Conservation (phyloP, 2,797 vertebrate species). For the Antennarius maculatus region DNA sequence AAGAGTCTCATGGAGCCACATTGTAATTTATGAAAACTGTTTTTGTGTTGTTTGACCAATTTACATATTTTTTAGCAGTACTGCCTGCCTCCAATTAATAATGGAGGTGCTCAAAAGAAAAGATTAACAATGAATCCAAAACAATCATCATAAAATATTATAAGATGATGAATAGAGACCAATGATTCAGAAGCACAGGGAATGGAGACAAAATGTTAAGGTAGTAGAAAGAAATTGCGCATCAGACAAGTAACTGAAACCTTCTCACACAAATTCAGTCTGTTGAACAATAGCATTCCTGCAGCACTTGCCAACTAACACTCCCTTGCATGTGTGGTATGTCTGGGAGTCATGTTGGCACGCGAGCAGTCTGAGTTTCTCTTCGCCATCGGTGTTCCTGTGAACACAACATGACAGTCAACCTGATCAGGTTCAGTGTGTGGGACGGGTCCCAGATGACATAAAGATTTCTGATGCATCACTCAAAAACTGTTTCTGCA, state of each 20-base stretch:
- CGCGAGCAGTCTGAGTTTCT: constrained; percentile 31
- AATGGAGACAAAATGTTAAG: neutral
- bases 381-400: constrained; percentile 35
- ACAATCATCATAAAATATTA: no score
- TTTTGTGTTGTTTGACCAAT: neutral
- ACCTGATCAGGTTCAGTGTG: constrained; percentile 5
- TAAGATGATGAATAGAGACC: no score
- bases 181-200: no score
- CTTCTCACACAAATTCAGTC: constrained; percentile 46
- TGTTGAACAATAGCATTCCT: constrained; percentile 67
- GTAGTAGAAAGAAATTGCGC: constrained; percentile 3
- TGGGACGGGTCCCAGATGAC: no score
- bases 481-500: no score
- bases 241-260: constrained; percentile 35
- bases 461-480: no score
- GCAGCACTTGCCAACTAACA: constrained; percentile 54
- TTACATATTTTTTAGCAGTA: neutral
- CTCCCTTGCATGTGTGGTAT: constrained; percentile 58
- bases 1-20: neutral
- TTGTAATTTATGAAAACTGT: neutral
- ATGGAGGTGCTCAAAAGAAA: no score
- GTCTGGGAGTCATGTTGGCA: constrained; percentile 61
- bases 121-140: no score
- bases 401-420: constrained; percentile 21
- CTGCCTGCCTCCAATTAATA: no score